These are phyloP conservation scores for Zaprionus gabonicus DNA, from an alignment of 1,140 invertebrate species.

Conservation along the genomic window DNA sequence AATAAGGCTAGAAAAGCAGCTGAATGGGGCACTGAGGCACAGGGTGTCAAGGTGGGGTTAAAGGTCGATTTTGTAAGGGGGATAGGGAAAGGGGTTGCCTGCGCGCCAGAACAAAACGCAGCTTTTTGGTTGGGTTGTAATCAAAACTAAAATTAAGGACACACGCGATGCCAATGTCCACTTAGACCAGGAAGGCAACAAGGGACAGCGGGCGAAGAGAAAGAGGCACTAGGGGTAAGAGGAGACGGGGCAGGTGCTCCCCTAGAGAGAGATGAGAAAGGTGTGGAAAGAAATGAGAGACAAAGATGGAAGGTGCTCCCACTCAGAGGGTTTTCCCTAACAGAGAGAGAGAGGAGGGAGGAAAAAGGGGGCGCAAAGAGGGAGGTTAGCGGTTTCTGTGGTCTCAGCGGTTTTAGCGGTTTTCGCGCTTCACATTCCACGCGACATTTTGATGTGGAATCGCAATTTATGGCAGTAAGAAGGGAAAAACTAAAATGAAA, in stretches of 20 bases:
- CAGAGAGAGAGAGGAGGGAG: no score
- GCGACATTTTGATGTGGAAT: constrained; percentile 30
- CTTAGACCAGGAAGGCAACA: not conserved
- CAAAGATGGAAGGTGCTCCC: no score
- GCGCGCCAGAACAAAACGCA: not conserved
- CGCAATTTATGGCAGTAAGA: constrained; percentile 60
- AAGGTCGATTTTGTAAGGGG: not conserved
- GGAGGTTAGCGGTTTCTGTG: no score
- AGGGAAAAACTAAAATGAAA: constrained; percentile 59
- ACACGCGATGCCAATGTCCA: constrained; percentile 64
- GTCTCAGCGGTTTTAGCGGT: not conserved
- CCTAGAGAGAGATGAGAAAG: not conserved
- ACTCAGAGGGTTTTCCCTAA: no score
- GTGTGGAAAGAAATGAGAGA: no score
- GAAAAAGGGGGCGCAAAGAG: no score
- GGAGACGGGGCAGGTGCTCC: not conserved
- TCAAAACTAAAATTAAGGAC: constrained; percentile 76
- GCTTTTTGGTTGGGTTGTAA: constrained; percentile 40
- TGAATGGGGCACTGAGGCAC: not conserved
- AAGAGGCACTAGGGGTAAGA: not conserved
- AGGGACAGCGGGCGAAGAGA: not conserved
- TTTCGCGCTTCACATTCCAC: not conserved
- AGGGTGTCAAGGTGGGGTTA: not conserved
- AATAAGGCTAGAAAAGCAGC: constrained; percentile 17
- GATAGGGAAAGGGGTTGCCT: constrained; percentile 16